Evolutionary conservation across 1,140 invertebrate species (phyloP).

Genomic region (Calliopsis andreniformis): DNA sequence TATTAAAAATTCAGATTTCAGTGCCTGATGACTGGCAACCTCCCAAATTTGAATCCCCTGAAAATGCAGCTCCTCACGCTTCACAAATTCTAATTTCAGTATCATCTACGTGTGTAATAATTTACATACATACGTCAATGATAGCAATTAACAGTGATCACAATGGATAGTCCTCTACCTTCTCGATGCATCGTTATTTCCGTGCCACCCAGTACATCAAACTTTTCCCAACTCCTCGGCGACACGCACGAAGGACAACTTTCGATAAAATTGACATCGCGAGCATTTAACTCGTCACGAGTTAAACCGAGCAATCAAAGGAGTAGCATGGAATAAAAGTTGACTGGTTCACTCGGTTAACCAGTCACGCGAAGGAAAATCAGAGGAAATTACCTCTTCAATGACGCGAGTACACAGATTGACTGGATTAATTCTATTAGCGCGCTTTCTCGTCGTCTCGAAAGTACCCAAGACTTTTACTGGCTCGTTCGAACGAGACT

Average conservation of each 20-base stretch:
- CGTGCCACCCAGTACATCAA: no score
- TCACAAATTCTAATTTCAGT: no score
- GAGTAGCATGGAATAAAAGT: conserved; percentile 4
- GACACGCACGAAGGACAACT: not conserved
- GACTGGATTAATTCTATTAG: conserved; percentile 19
- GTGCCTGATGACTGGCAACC: no score
- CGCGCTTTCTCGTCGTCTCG: conserved; percentile 33
- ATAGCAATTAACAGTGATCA: no score
- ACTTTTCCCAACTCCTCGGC: no score
- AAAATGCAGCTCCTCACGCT: no score
- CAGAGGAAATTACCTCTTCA: conserved; percentile 16
- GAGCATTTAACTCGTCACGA: conserved; percentile 1
- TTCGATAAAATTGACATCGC: conserved; percentile 12
- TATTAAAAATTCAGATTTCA: no score
- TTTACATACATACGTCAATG: no score
- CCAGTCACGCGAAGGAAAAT: conserved; percentile 10
- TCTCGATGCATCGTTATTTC: no score
- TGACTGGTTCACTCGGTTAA: conserved; percentile 21
- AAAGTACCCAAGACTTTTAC: not conserved
- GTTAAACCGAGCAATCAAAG: not conserved
- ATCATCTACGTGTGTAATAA: no score
- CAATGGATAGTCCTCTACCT: no score
- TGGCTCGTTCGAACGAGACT: not conserved
- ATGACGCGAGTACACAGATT: conserved; percentile 5
- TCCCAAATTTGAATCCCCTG: no score